A percentile compares a stretch with the other conserved stretches of the same genome.
These are phyloP conservation scores for Eucera pruinosa DNA, from an alignment of 2,888 invertebrate genomes.

Conservation along the genomic window DNA sequence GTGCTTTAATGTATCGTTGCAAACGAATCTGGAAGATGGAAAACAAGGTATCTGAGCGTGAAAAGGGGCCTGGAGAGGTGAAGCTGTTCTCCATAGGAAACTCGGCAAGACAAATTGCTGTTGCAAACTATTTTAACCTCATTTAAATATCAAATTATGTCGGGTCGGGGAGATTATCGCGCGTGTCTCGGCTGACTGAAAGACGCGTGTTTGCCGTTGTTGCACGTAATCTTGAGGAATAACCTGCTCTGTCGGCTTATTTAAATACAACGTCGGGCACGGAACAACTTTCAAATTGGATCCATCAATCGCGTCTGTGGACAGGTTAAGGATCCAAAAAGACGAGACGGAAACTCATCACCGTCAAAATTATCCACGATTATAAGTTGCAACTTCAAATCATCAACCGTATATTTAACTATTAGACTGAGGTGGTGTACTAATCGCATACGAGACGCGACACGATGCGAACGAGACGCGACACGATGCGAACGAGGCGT, in stretches of 20 bases:
- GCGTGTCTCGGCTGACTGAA: constrained; percentile 32
- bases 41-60: constrained; percentile 16
- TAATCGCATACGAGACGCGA: constrained; percentile 38
- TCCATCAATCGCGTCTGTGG: constrained; percentile 37
- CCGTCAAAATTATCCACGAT: constrained; percentile 1
- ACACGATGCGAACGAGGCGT: constrained; percentile 58
- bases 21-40: constrained; percentile 39
- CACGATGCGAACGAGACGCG: constrained; percentile 56
- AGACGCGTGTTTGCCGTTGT: constrained; percentile 44
- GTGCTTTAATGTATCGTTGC: constrained; percentile 36
- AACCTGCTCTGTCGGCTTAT: constrained; percentile 29
- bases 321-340: not conserved
- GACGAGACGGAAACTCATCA: not conserved
- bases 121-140: constrained; percentile 80
- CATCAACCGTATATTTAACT: not conserved
- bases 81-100: constrained; percentile 61
- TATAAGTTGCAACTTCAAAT: not conserved
- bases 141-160: constrained; percentile 81
- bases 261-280: constrained; percentile 41
- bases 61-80: not conserved
- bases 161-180: constrained; percentile 60
- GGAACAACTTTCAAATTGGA: constrained; percentile 45
- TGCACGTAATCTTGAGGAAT: constrained; percentile 44
- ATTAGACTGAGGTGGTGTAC: not conserved
- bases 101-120: constrained; percentile 80